phyloP scores from a whole-genome alignment of 2,797 vertebrate species.

The Microctenopoma lineatum region DNA sequence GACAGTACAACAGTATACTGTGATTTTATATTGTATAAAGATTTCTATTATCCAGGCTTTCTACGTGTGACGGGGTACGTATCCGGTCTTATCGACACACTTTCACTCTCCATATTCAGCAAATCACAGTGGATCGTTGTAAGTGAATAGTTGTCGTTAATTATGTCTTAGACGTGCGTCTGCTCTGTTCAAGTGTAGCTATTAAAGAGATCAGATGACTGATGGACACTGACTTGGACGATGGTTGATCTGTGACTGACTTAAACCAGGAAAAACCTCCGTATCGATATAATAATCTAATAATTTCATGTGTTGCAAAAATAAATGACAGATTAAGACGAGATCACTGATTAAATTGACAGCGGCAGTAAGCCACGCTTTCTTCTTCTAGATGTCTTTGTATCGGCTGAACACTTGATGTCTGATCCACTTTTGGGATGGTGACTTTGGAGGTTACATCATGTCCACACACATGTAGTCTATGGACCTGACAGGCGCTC shows the following conservation, averaged over 20 bases:
- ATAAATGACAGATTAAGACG: background rate
- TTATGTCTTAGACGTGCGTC: no score
- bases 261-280: background rate
- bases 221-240: slow-evolving; percentile 36
- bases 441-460: slow-evolving; percentile 55
- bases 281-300: background rate
- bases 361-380: no score
- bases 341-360: background rate
- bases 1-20: no score
- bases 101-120: slow-evolving; percentile 23
- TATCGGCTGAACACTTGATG: background rate
- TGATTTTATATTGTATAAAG: no score
- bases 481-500: slow-evolving; percentile 70
- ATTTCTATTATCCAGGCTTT: background rate
- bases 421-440: background rate
- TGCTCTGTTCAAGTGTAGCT: background rate
- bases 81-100: background rate
- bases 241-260: no score
- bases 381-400: background rate
- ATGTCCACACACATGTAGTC: slow-evolving; percentile 35
- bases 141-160: background rate
- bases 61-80: background rate
- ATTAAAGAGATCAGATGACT: no score
- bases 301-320: background rate
- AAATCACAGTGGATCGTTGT: background rate